phyloP scores from a whole-genome alignment of 2,113 vertebrate genomes.

The Beaufortia kweichowensis region DNA sequence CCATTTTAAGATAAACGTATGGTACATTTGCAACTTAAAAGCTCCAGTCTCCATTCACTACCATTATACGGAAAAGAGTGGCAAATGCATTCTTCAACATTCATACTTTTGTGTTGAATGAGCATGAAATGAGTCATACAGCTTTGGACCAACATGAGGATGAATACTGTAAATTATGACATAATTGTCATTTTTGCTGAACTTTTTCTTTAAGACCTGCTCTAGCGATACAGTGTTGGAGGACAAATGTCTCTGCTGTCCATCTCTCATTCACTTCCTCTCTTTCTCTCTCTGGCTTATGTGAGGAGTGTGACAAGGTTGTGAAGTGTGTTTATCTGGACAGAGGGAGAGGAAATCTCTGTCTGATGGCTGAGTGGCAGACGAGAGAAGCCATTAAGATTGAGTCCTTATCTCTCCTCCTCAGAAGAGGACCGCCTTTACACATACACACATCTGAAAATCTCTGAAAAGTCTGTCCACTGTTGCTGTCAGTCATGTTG shows the following conservation, averaged over 20 bases:
- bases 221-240: neutral
- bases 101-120: neutral
- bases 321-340: constrained; percentile 76
- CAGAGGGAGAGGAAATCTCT: constrained; percentile 60
- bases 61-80: neutral
- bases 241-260: neutral
- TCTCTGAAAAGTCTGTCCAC: neutral
- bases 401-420: constrained; percentile 69
- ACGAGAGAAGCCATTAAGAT: constrained; percentile 75
- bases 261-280: constrained; percentile 7
- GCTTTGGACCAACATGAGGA: neutral
- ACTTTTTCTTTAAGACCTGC: neutral
- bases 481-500: constrained; percentile 28
- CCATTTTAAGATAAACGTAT: neutral
- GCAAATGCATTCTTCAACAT: neutral
- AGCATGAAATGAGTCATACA: neutral
- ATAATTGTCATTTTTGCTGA: neutral
- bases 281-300: constrained; percentile 25
- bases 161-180: neutral
- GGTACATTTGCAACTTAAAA: neutral
- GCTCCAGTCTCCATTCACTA: neutral
- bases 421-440: constrained; percentile 60
- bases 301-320: constrained; percentile 62
- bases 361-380: constrained; percentile 74
- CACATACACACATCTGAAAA: constrained; percentile 42